phyloP scores from a whole-genome alignment of 2,797 vertebrate genomes.

The Garrulus glandarius region DNA sequence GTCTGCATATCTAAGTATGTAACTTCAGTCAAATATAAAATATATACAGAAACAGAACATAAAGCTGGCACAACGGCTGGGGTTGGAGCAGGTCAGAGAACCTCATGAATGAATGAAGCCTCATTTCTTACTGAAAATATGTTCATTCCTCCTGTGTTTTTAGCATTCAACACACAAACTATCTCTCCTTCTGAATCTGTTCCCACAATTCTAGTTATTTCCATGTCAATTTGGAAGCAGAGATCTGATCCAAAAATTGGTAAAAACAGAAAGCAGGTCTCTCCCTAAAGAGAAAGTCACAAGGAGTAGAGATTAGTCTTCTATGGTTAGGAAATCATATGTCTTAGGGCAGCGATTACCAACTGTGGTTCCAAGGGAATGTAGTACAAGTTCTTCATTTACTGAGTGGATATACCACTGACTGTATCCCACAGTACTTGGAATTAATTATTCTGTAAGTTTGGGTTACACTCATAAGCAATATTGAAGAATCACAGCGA shows the following conservation, averaged over 20 bases:
- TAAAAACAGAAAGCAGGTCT: background rate
- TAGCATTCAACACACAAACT: background rate
- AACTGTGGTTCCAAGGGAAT: background rate
- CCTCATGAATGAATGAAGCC: background rate
- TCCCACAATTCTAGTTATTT: background rate
- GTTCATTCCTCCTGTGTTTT: background rate
- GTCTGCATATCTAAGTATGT: fast-evolving
- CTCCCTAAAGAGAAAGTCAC: background rate
- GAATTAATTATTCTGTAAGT: background rate
- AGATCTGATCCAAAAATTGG: background rate
- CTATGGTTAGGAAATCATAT: constrained; percentile 2
- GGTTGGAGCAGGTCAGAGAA: background rate
- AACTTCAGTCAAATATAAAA: background rate
- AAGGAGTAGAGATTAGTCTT: background rate
- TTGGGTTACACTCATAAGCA: background rate
- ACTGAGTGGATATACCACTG: background rate
- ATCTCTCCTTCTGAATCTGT: background rate
- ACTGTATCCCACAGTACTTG: background rate
- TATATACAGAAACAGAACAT: background rate
- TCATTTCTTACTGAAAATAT: background rate
- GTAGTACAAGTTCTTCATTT: background rate
- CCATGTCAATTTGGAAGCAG: background rate
- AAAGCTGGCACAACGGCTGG: background rate
- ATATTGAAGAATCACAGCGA: background rate
- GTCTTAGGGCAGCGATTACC: background rate